Conservation (phyloP, 1,140 invertebrate species). For the Zaprionus africanus region DNA sequence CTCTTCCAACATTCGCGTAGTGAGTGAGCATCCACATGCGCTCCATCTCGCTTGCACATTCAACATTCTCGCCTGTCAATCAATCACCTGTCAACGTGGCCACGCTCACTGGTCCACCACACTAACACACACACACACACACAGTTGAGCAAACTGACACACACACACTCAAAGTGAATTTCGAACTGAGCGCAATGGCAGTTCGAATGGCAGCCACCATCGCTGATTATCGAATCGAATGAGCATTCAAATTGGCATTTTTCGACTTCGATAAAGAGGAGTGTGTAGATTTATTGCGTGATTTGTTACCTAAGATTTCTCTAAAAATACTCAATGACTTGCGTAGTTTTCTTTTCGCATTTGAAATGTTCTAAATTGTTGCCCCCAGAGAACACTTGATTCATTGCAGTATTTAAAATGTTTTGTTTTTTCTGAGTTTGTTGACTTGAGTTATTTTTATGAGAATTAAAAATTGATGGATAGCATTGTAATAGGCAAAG, state of each 20-base stretch:
- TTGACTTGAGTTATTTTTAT: too few species aligned
- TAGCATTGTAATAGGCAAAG: too few species aligned
- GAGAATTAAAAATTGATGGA: too few species aligned
- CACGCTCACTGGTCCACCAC: slow-evolving; percentile 63
- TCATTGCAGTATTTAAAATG: not conserved
- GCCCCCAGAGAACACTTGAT: not conserved
- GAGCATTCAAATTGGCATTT: slow-evolving; percentile 27
- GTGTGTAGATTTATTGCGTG: not conserved
- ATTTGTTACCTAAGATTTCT: not conserved
- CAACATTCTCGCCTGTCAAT: slow-evolving; percentile 68
- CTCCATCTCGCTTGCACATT: slow-evolving; percentile 53
- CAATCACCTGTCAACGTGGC: slow-evolving; percentile 79
- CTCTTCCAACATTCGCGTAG: slow-evolving; percentile 40
- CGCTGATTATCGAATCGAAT: slow-evolving; percentile 11
- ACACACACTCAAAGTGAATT: slow-evolving; percentile 12
- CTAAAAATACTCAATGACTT: not conserved
- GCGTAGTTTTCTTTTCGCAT: not conserved
- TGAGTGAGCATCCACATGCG: not conserved
- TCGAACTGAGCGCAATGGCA: slow-evolving; percentile 39
- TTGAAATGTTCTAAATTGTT: not conserved
- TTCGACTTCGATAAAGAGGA: not conserved
- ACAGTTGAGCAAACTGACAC: not conserved
- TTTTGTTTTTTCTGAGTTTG: not conserved
- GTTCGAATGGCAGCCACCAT: slow-evolving; percentile 44
- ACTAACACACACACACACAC: slow-evolving; percentile 24